Base-by-base conservation (phyloP, 1,140 invertebrate genomes). In the Halesus radiatus region DNA sequence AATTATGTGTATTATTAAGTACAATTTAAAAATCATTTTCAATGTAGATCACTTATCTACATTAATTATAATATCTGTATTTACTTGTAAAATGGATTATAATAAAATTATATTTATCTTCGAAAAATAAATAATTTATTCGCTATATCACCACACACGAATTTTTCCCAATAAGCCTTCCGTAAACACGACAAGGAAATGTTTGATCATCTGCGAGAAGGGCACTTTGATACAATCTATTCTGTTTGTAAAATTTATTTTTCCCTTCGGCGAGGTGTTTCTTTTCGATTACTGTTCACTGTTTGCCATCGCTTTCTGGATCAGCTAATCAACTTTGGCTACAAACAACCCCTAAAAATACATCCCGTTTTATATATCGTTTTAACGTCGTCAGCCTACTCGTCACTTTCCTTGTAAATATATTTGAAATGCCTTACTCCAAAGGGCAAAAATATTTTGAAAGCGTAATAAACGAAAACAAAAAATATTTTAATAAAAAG, bases 261-360 rank as follows among this genome's bases (percentile, higher is more conserved):
- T 53, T 53, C 18, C 53, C 45, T 18, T 50, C 29, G 18, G 20
- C 32, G 37, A 70, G 66, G 74, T 81, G 80, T 81, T 81, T 81
- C 80, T 53, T 78, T 81, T 81, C 80, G 76, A 81, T 81, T 81
- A 81, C 64, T 52, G 37, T 32, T 58, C 66, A 20, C 37, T 81
- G 76, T 81, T 81, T 81, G 76, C 80, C 68, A 74, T 64, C 68
- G 20, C 45, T 78, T 81, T 60, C 66, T 53, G 62, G 70, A 64
- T 64, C 52, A 52, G 72, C 62, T 81, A 78, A 81, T 81, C 76
- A 68, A 62, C 54, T 81, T 77, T 74, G 70, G 54, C 70, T 15
- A 74, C 70, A 74, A 74, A 74, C 70, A 74, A 54, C 29, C 29
- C 70, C 29, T 74, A 74, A 74, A 74, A 74, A 74, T 74, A 74